Base-by-base conservation (phyloP, 1,140 invertebrate species). In the Cotesia chilonis region DNA sequence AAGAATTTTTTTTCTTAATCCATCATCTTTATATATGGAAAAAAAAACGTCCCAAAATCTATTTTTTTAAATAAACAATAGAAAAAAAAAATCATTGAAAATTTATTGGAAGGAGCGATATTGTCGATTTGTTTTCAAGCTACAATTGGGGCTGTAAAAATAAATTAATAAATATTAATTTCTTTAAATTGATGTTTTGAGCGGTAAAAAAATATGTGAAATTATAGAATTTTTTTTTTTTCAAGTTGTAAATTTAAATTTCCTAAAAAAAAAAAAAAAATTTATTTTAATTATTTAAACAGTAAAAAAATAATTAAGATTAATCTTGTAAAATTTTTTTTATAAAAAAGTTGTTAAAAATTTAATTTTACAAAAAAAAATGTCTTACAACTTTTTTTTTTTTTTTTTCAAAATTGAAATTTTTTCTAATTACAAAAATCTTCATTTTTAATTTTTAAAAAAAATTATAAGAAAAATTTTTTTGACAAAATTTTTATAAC, bases 131-230 rank as follows among this genome's bases (percentile, higher is more conserved):
- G 35, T 55, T 67, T 67, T 79, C 70, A 79, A 47, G 82, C 82
- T 54, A 83, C 81, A 57, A 83, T 78, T 10, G 82, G 81, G 20
- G 82, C 82, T 83, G 79, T 3, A 81, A 81, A 17, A 55, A 55
- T 12, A 55, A 14, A 4, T 74, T 59, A 60, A 64, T 74, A 73
- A 47, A 10, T 47, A n/a, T 55, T n/a, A 14, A 14, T 55, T 4
- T 17, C 47, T 51, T 7, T 51, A 14, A 17, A 55, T 55, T 55
- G 47, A 3, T 51, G n/a, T 17, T 47, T 59, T 55, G 17, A 61
- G 7, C 37, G 47, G 37, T 47, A 64, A 64, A 20, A 47, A 67
- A 72, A 72, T 12, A 66, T 66, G 17, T 17, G 17, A 17, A 17
- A 17, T 17, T 17, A 17, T 17, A 17, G 4, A 71, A 63, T 68